A percentile compares a stretch with the other conserved stretches of the same genome.
phyloP scores from a whole-genome alignment of 2,113 vertebrate genomes.

The rat (Rattus norvegicus) region DNA sequence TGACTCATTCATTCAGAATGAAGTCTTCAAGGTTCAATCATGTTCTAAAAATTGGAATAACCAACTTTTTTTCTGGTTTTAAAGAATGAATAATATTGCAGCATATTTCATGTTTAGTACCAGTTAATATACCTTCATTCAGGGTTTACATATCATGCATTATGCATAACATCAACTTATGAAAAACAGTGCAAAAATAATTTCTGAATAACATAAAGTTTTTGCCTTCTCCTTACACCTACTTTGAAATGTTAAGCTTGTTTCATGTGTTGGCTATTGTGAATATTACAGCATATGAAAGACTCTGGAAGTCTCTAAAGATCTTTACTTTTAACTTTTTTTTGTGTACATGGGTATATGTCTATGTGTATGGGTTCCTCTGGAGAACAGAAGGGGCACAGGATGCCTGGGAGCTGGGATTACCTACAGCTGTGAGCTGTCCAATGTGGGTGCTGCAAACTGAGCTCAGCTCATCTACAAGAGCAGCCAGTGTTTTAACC shows the following conservation, averaged over 20 bases:
- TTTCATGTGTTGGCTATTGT: not conserved
- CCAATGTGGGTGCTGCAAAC: not conserved
- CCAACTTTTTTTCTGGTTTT: not conserved
- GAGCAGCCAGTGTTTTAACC: not conserved
- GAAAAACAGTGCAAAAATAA: not conserved
- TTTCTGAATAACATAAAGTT: not conserved
- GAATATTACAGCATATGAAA: not conserved
- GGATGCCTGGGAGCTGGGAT: no score
- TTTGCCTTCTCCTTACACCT: not conserved
- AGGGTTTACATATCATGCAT: not conserved
- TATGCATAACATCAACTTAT: no score
- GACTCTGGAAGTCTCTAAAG: not conserved
- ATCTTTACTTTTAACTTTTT: not conserved
- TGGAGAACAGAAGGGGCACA: not conserved
- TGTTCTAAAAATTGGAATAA: not conserved
- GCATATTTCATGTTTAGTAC: not conserved
- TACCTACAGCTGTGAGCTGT: no score
- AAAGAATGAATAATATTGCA: not conserved
- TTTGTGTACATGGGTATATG: not conserved
- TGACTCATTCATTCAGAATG: not conserved
- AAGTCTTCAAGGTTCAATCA: not conserved
- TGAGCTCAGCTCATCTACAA: not conserved
- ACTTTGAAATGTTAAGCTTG: not conserved
- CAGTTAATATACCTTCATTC: not conserved
- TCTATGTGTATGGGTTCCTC: no score